A percentile compares a stretch with the other conserved stretches of the same genome.
These are phyloP conservation scores for Ibycter americanus DNA, from an alignment of 2,797 vertebrate genomes.

Conservation along the genomic window DNA sequence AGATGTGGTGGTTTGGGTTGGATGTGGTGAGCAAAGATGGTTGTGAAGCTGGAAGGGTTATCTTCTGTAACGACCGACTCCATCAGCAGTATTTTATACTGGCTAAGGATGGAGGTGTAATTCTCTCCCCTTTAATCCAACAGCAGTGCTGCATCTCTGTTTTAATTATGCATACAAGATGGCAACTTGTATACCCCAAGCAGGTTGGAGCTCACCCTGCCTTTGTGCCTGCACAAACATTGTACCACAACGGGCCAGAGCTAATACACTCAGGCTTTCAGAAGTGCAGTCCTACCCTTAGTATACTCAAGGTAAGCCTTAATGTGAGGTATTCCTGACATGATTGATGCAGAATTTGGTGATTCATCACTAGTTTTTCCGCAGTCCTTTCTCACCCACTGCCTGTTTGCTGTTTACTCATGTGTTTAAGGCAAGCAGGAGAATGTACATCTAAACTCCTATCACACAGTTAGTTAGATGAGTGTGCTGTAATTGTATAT, in stretches of 20 bases:
- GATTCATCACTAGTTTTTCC: neutral
- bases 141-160: neutral
- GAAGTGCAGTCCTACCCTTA: neutral
- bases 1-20: neutral
- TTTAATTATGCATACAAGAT: neutral
- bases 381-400: neutral
- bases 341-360: neutral
- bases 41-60: neutral
- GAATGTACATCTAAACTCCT: neutral
- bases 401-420: neutral
- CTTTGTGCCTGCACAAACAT: neutral
- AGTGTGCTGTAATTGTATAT: neutral
- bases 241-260: neutral
- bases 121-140: neutral
- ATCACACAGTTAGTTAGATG: neutral
- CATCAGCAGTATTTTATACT: neutral
- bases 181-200: neutral
- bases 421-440: neutral
- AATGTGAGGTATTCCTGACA: neutral
- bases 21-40: neutral
- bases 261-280: neutral
- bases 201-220: neutral
- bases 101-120: neutral
- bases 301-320: neutral
- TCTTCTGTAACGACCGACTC: neutral